Base-by-base conservation (phyloP, 2,888 invertebrate species). In the Lysandra bellargus region DNA sequence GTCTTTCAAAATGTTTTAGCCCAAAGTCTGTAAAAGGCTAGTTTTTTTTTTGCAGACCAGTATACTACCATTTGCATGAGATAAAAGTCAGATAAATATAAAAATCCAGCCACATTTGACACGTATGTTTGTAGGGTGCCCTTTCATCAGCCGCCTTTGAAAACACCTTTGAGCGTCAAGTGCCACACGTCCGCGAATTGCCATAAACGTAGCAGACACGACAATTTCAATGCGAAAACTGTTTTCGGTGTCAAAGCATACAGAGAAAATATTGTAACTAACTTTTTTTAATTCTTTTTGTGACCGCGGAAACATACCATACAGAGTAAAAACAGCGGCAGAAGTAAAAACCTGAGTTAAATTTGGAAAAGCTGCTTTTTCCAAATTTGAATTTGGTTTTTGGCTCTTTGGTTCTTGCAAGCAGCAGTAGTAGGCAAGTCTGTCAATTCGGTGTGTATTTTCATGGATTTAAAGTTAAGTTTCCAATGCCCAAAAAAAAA, bases 131-230 rank as follows among this genome's bases (percentile, higher is more conserved):
- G 69, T 53, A 57, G 17, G 57, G 76, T 12, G n/a, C 75, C 76
- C 76, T 76, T 76, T 76, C 76, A 76, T 75, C 75, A 75, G 5
- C 14, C 76, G 57, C 76, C 53, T 76, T 76, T 76, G 30, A 76
- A 57, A 76, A 76, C 76, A 57, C 76, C 76, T 57, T 76, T 76
- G 76, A 76, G 53, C 44, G 75, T 76, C 76, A 57, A 76, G 76
- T 53, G 14, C 57, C 53, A 57, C 76, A 76, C 76, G 76, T 75
- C 57, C 57, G 30, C 49, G 30, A 49, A 57, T 76, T 57, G 76
- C 57, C 76, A 76, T 57, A 53, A 76, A 76, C 33, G 53, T 76
- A 17, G 49, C 75, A 23, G 33, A 33, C 30, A 33, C 4, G 57
- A 30, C 14, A 2, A 76, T 7, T n/a, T 12, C 33, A 33, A 69